Conservation (phyloP, 2,113 vertebrate species). For the Ameiurus melas region DNA sequence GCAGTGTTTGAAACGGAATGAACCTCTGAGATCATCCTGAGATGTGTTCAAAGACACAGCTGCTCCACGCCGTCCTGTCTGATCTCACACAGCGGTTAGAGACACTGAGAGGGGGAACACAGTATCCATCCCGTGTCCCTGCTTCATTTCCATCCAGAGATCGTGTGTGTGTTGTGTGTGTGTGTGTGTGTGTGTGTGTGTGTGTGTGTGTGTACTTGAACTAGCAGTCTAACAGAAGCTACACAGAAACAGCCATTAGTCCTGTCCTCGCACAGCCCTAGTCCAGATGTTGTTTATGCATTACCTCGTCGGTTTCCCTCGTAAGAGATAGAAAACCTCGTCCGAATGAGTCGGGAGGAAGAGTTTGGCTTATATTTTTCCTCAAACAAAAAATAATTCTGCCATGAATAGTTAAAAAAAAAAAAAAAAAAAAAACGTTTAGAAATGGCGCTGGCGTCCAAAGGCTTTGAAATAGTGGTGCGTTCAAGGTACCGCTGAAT, state of each 20-base stretch:
- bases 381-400: not conserved
- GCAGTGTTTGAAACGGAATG: not conserved
- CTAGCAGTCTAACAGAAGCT: not conserved
- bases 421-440: not conserved
- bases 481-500: not conserved
- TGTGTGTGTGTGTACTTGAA: not conserved
- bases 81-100: not conserved
- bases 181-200: not conserved
- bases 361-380: not conserved
- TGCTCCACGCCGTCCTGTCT: not conserved
- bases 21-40: not conserved
- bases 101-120: not conserved
- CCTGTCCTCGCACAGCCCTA: not conserved
- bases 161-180: not conserved
- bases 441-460: not conserved
- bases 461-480: not conserved
- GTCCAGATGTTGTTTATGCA: not conserved
- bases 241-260: not conserved
- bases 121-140: not conserved
- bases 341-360: not conserved
- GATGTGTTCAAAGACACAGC: not conserved
- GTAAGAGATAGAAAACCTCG: not conserved
- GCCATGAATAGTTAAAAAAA: not conserved
- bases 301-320: not conserved
- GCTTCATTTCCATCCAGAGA: not conserved